These are phyloP conservation scores for Acridotheres tristis DNA, from an alignment of 2,797 vertebrate genomes.

Conservation along the genomic window DNA sequence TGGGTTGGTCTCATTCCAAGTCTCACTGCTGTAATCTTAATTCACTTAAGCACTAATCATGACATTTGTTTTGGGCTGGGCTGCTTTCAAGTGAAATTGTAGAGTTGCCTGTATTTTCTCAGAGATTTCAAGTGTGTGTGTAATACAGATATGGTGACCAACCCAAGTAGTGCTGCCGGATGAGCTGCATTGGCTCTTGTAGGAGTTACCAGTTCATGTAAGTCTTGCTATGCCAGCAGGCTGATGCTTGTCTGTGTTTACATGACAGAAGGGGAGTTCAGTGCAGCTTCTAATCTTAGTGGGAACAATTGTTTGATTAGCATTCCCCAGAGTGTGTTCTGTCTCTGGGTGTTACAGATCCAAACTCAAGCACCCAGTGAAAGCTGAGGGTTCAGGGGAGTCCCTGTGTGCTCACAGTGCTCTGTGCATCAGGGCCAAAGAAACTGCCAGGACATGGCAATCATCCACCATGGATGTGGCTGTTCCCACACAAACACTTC, in stretches of 20 bases:
- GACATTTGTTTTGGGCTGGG: neutral
- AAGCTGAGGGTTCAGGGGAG: neutral
- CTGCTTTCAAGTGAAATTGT: neutral
- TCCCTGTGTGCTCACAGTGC: neutral
- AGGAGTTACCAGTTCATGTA: neutral
- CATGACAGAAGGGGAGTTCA: neutral
- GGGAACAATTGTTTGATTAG: neutral
- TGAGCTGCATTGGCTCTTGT: neutral
- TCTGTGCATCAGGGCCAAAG: neutral
- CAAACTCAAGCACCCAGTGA: rapidly evolving
- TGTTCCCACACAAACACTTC: neutral
- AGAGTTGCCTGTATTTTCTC: neutral
- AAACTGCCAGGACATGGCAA: neutral
- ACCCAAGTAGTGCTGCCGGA: neutral
- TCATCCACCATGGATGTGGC: neutral
- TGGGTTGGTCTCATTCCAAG: neutral
- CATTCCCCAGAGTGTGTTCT: neutral
- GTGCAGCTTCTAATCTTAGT: neutral
- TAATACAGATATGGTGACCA: neutral
- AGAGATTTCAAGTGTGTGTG: neutral
- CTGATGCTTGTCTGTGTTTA: neutral
- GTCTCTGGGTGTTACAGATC: neutral
- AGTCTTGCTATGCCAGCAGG: neutral
- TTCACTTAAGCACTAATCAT: neutral
- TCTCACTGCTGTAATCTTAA: neutral